Evolutionary conservation across 2,888 invertebrate species (phyloP), one percentile per base, ranked within the genome.

Genomic region (Heteromyza rotundicornis): DNA sequence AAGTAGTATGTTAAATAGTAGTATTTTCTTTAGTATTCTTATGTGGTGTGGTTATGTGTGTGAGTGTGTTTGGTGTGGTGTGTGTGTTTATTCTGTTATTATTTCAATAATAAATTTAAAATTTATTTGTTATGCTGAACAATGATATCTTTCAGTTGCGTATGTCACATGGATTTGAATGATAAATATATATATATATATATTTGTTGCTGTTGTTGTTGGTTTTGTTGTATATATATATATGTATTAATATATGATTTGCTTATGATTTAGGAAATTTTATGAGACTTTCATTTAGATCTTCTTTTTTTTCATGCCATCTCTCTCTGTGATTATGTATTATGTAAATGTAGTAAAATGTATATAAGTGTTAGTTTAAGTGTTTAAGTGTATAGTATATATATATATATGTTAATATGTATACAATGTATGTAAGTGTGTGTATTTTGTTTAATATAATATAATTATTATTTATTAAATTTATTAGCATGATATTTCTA

Each of bases 71-170:
- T 59, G 47, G 35, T 58, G 23, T 27, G 27, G 27, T 10, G 27
- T 27, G 5, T 50, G 20, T 59, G 24, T 40, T 24, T 53, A 35
- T 61, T 32, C 22, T 66, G 44, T 54, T 64, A 53, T 27, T 67
- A 47, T 62, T 24, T 36, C 32, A 19, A 44, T 55, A 50, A 59
- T 50, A 55, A n/a, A 35, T n/a, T 53, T 64, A 49, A 62, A 36
- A 66, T 66, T 71, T 69, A 65, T 64, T 74, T 68, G 65, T 64
- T 69, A 70, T 59, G 47, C 68, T 71, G 36, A 51, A 64, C 59
- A 68, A 69, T 67, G 67, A 52, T 58, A 61, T 60, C 63, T 51
- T 61, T 60, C 24, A 49, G 57, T 57, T 63, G 60, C 57, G 59
- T 32, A 51, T 59, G 59, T 59, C 55, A 59, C 59, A 56, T 23